Conservation (phyloP, 2,113 vertebrate species). For the Urocynchramus pylzowi region DNA sequence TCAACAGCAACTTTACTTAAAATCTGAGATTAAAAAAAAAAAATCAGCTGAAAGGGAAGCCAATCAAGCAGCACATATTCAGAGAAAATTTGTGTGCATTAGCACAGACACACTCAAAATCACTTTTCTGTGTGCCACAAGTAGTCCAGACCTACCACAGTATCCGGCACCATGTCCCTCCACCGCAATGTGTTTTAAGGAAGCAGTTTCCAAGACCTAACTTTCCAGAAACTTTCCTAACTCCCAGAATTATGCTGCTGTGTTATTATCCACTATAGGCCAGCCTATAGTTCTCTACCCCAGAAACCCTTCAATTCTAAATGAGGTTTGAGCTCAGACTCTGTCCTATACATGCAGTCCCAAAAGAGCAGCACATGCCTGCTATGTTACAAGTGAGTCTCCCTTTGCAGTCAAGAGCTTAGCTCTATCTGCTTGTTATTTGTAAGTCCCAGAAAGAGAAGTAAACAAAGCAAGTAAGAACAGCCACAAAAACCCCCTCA, state of each 20-base stretch:
- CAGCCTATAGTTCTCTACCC: neutral
- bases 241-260: neutral
- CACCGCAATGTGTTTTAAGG: neutral
- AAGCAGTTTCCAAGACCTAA: neutral
- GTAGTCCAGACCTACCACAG: neutral
- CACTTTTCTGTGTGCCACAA: neutral
- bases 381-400: accelerated
- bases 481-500: neutral
- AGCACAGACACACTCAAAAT: neutral
- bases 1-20: neutral
- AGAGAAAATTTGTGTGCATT: neutral
- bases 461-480: neutral
- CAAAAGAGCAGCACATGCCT: neutral
- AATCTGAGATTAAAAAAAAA: neutral
- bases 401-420: neutral
- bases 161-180: neutral
- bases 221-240: neutral
- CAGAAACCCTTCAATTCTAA: neutral
- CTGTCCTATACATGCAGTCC: accelerated
- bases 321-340: neutral
- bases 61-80: neutral
- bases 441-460: neutral
- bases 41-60: neutral
- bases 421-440: too few relatives aligned
- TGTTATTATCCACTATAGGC: neutral